Conservation (phyloP, 2,888 invertebrate species). For the Odontocerum albicorne region DNA sequence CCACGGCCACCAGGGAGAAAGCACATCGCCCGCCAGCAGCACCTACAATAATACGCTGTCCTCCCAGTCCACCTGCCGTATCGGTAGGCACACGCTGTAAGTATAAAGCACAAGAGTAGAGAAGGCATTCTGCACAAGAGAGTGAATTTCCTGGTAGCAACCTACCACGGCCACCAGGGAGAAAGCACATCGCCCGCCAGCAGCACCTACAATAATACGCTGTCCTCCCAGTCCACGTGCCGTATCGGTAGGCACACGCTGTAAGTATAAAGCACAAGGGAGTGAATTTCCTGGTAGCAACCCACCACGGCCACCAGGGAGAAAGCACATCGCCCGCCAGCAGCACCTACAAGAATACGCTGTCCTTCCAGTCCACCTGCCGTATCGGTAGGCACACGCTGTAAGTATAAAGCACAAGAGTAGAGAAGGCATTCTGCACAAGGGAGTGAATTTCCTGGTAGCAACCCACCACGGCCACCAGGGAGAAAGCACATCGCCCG, state of each 20-base stretch:
- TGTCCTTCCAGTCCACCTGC: conserved; percentile 67
- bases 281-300: conserved; percentile 86
- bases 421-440: too few species aligned
- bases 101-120: too few species aligned
- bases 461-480: conserved; percentile 80
- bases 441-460: conserved; percentile 88
- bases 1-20: too few species aligned
- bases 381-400: conserved; percentile 90
- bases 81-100: conserved; percentile 82
- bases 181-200: too few species aligned
- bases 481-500: conserved; percentile 79
- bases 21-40: conserved; percentile 73
- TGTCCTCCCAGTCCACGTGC: too few species aligned
- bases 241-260: too few species aligned
- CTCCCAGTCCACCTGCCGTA: conserved; percentile 70
- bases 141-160: conserved; percentile 86
- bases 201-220: too few species aligned
- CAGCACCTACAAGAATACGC: conserved; percentile 72
- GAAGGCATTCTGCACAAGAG: too few species aligned
- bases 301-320: conserved; percentile 83
- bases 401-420: too few species aligned
- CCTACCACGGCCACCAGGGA: conserved; percentile 83
- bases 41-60: conserved; percentile 75
- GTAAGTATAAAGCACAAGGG: too few species aligned
- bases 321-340: conserved; percentile 73